These are phyloP conservation scores for Hirudo medicinalis DNA, from an alignment of 1,140 invertebrate species.

Conservation along the genomic window DNA sequence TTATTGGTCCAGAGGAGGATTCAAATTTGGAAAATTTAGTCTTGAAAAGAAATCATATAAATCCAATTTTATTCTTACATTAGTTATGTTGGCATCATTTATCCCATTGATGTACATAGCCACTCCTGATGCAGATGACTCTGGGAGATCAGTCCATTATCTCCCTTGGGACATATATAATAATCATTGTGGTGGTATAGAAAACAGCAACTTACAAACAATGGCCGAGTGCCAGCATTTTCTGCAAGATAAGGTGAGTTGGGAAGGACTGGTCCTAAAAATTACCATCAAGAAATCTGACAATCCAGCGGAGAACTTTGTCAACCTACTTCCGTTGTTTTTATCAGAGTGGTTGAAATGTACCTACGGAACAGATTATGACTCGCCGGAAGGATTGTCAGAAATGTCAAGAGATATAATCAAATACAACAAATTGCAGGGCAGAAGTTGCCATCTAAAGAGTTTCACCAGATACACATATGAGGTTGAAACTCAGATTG, in stretches of 20 bases:
- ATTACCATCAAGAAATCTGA: constrained; percentile 19
- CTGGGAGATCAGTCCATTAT: not conserved
- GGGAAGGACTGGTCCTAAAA: constrained; percentile 19
- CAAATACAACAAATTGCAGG: not conserved
- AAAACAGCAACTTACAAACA: constrained; percentile 15
- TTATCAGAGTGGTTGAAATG: constrained; percentile 16
- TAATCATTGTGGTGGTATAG: constrained; percentile 12
- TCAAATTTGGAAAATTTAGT: constrained; percentile 12
- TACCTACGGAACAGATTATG: constrained; percentile 14
- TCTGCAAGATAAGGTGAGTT: constrained; percentile 16
- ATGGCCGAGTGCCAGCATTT: constrained; percentile 16
- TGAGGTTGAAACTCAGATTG: constrained; percentile 16
- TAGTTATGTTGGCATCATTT: constrained; percentile 14
- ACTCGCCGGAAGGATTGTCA: not conserved
- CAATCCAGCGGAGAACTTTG: constrained; percentile 20
- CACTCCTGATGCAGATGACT: constrained; percentile 6
- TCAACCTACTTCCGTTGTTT: constrained; percentile 15
- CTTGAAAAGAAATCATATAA: constrained; percentile 5
- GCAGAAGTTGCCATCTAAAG: constrained; percentile 19
- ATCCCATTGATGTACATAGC: constrained; percentile 16
- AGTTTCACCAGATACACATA: constrained; percentile 21
- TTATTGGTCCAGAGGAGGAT: constrained; percentile 20
- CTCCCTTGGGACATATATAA: constrained; percentile 7
- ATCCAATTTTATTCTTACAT: constrained; percentile 9
- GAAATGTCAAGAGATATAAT: not conserved